These are phyloP conservation scores for Tipula unca DNA, from an alignment of 2,888 invertebrate genomes.

Conservation along the genomic window DNA sequence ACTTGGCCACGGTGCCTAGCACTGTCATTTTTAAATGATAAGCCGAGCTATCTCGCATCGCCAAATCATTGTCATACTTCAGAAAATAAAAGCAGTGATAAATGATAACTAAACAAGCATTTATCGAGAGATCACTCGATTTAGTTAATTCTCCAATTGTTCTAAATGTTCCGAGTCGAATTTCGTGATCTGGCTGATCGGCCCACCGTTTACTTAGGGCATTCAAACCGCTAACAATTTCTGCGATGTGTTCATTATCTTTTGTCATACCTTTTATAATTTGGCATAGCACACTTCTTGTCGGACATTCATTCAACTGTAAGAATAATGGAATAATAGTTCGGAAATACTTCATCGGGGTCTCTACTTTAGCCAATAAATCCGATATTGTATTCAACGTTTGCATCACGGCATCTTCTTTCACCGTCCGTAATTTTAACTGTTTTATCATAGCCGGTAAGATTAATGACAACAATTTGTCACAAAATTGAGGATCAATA, in stretches of 20 bases:
- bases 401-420: conserved; percentile 60
- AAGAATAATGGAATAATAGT: conserved; percentile 65
- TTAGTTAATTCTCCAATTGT: conserved; percentile 51
- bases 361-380: conserved; percentile 57
- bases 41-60: conserved; percentile 68
- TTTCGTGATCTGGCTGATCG: conserved; percentile 89
- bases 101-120: conserved; percentile 62
- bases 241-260: conserved; percentile 23
- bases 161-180: conserved; percentile 69
- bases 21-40: conserved; percentile 63
- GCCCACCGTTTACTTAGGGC: conserved; percentile 80
- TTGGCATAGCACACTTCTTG: conserved; percentile 59
- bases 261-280: conserved; percentile 39
- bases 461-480: conserved; percentile 58
- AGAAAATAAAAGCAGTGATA: conserved; percentile 77
- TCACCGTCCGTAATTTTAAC: conserved; percentile 43
- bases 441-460: conserved; percentile 64
- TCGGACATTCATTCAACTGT: conserved; percentile 52
- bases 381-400: conserved; percentile 65
- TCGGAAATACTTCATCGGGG: conserved; percentile 58
- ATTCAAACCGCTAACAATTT: conserved; percentile 62
- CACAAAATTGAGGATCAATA: conserved; percentile 56
- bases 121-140: conserved; percentile 48
- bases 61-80: conserved; percentile 71
- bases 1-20: conserved; percentile 52